Base-by-base conservation (phyloP, 2,888 invertebrate species). In the Chirona hameri region DNA sequence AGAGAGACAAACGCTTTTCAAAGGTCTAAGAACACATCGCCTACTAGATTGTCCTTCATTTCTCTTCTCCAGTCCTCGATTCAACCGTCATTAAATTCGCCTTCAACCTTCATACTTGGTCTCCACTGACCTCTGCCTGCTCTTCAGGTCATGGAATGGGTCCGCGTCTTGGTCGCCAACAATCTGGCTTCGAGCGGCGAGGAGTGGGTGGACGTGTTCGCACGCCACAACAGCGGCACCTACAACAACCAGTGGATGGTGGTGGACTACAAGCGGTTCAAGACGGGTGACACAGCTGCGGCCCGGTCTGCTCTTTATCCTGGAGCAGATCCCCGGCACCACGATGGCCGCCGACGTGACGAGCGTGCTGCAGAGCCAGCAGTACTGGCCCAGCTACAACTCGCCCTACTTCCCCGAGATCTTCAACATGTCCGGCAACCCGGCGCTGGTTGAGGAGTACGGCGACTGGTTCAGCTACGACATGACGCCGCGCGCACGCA, bases 231-330 rank as follows among this genome's bases (percentile, higher is more conserved):
- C 89, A 94, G 94, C 57, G 93, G 93, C 27, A 95, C 95, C 79
- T 94, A 94, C 83, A 93, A 93, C 87, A 95, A 95, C 87, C 95
- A 97, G 87, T 97, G 96, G 96, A 91, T 95, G 86, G 90, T 94
- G 10, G 90, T 95, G 0, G 94, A 95, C 87, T 93, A 93, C 86
- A 91, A 91, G 81, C 90, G 90, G 86, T 93, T 93, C 87, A 88
- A 86, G 72, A 90, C 91, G 1, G 88, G 88, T 9, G 86, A 82
- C 86, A 87, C n/a, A 65, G 1, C 86, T 89, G 55, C 82, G 85
- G 60, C 85, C 87, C 39, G 91, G 91, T 9, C 87, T 92, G 55
- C 89, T 93, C 15, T 93, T 93, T 90, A 90, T 96, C 72, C 89
- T 94, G 4, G 97, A 97, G 87, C 97, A 97, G 86, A 89, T 93